phyloP scores from a whole-genome alignment of 2,113 vertebrate species.

The Gobius niger region DNA sequence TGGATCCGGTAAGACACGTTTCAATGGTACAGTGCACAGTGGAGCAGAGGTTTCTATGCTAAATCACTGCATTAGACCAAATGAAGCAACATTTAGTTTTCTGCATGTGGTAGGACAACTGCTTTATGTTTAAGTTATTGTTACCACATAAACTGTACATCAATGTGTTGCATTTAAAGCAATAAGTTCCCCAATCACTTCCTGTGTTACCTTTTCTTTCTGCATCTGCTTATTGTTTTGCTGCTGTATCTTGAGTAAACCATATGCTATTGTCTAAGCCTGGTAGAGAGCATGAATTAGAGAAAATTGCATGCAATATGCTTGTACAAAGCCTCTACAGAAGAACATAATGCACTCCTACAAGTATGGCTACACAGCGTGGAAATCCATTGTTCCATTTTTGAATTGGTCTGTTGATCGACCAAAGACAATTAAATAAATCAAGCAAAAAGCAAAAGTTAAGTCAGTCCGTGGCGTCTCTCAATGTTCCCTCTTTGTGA shows the following conservation, averaged over 20 bases:
- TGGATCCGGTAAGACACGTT: background rate
- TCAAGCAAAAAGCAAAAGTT: constrained; percentile 4
- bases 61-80: background rate
- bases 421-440: constrained; percentile 8
- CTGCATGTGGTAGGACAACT: too few species aligned
- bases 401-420: background rate
- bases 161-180: background rate
- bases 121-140: too few species aligned
- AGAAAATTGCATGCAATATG: background rate
- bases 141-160: background rate
- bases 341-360: background rate
- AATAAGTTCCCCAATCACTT: background rate
- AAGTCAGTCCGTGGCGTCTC: background rate
- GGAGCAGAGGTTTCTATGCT: too few species aligned
- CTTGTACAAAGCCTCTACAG: background rate
- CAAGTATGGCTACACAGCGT: background rate
- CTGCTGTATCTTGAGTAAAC: background rate
- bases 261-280: background rate
- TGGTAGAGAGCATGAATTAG: background rate
- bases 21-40: too few species aligned
- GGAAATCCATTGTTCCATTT: constrained; percentile 3
- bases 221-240: constrained; percentile 3
- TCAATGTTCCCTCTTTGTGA: background rate
- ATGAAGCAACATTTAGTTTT: background rate
- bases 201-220: background rate